Conservation (phyloP, 2,113 vertebrate species). For the Daboia siamensis region DNA sequence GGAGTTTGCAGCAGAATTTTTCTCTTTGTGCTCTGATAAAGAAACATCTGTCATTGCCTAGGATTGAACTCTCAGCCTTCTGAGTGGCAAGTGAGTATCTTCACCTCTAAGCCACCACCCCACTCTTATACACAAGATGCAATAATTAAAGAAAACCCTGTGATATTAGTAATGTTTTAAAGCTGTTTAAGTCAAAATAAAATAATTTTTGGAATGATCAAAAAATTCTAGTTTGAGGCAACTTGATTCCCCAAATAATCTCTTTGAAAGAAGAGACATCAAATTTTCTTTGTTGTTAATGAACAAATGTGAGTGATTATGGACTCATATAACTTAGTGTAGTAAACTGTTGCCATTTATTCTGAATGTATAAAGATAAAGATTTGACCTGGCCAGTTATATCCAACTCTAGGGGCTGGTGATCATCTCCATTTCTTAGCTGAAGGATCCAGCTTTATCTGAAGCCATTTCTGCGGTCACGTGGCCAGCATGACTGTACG, state of each 20-base stretch:
- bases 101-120: not conserved
- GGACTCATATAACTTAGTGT: not conserved
- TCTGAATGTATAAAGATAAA: not conserved
- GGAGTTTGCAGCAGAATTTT: not conserved
- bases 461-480: not conserved
- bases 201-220: not conserved
- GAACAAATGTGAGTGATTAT: not conserved
- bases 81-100: accelerated
- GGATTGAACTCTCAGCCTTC: not conserved
- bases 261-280: not conserved
- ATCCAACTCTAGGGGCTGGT: not conserved
- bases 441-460: not conserved
- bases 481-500: not conserved
- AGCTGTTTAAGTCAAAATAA: not conserved
- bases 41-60: not conserved
- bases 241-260: not conserved
- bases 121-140: not conserved
- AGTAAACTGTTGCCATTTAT: not conserved
- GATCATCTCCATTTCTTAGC: not conserved
- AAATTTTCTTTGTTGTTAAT: not conserved
- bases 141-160: not conserved
- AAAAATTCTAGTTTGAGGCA: not conserved
- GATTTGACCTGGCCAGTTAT: not conserved
- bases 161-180: not conserved
- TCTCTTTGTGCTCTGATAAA: not conserved